These are phyloP conservation scores for Nannoperca obscura DNA, from an alignment of 2,797 vertebrate genomes.

Conservation along the genomic window DNA sequence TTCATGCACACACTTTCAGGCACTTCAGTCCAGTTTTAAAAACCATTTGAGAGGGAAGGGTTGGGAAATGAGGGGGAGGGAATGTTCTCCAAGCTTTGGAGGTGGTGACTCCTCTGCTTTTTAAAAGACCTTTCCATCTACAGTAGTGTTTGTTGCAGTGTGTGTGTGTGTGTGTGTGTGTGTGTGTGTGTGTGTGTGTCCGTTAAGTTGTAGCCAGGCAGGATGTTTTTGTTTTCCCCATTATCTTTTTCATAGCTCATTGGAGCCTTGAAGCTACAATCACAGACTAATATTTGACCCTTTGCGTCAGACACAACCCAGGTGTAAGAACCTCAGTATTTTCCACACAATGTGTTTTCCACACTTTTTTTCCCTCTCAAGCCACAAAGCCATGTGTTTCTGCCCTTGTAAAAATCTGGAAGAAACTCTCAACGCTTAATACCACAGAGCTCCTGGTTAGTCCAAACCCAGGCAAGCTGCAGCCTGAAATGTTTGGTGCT, in stretches of 20 bases:
- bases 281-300: constrained; percentile 51
- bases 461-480: constrained; percentile 4
- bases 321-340: constrained; percentile 69
- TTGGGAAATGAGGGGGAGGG: constrained; percentile 73
- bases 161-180: constrained; percentile 9
- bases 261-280: constrained; percentile 61
- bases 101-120: constrained; percentile 54
- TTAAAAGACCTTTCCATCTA: constrained; percentile 62
- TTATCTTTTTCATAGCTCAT: constrained; percentile 62
- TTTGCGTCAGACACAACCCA: constrained; percentile 73
- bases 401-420: constrained; percentile 59
- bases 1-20: constrained; percentile 12
- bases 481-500: constrained; percentile 17
- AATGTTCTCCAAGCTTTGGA: constrained; percentile 57
- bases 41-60: constrained; percentile 29
- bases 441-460: constrained; percentile 44
- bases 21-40: constrained; percentile 9
- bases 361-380: constrained; percentile 28
- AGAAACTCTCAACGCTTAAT: constrained; percentile 47
- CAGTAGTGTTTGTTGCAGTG: constrained; percentile 27
- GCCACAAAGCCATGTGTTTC: constrained; percentile 65
- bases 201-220: neutral
- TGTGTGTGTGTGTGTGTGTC: neutral
- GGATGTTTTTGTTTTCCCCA: constrained; percentile 49
- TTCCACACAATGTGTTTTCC: constrained; percentile 75